Percentiles rank a stretch among this genome's conserved stretches.
Evolutionary conservation across 2,888 invertebrate genomes (phyloP).

Genomic region (Ochropleura leucogaster): DNA sequence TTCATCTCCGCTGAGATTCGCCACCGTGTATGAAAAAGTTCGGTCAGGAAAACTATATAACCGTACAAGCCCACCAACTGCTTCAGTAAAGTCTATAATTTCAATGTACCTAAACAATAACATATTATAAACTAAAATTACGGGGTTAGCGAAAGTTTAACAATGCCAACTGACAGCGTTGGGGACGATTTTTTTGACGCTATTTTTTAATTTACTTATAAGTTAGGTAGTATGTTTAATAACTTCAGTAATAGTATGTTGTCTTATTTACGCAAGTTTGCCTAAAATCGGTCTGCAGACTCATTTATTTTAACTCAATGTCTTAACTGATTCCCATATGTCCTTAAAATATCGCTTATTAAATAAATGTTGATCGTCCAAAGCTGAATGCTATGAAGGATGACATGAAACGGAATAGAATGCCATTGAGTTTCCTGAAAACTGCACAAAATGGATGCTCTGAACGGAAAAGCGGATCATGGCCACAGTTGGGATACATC

Average conservation of each 20-base stretch:
- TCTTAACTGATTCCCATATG: neutral
- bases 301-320: neutral
- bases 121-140: too few species aligned
- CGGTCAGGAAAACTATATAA: too few species aligned
- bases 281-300: neutral
- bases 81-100: too few species aligned
- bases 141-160: too few species aligned
- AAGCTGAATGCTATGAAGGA: neutral
- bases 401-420: conserved; percentile 1
- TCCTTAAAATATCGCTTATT: neutral
- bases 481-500: conserved; percentile 49
- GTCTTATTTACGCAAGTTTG: neutral
- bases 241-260: neutral
- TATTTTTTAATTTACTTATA: too few species aligned
- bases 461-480: conserved; percentile 34
- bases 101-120: too few species aligned
- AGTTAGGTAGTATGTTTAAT: too few species aligned
- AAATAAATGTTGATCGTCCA: neutral
- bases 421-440: conserved; percentile 8
- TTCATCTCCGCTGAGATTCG: too few species aligned
- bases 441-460: conserved; percentile 16
- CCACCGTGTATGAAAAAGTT: too few species aligned
- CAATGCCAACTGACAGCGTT: too few species aligned
- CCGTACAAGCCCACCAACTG: too few species aligned
- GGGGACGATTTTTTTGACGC: too few species aligned